Conservation (phyloP, 2,113 vertebrate species). For the Rafetus swinhoei region DNA sequence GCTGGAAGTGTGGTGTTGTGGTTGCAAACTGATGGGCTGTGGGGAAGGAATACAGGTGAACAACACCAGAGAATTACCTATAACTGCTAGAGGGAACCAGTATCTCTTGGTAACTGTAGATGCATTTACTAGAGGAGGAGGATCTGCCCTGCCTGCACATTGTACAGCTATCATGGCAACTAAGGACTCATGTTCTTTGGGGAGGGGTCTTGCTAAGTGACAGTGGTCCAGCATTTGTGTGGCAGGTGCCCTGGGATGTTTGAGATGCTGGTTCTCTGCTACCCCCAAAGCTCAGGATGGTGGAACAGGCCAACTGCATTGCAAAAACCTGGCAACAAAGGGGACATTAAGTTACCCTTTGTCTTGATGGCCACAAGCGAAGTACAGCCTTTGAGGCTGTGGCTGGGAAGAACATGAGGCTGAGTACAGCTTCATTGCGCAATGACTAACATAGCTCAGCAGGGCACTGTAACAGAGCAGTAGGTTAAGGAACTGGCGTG, state of each 20-base stretch:
- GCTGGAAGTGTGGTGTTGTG: not conserved
- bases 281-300: no score
- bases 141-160: not conserved
- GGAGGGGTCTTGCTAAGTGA: not conserved
- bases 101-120: not conserved
- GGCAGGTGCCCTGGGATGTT: not conserved
- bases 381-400: no score
- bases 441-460: no score
- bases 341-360: no score
- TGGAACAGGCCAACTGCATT: no score
- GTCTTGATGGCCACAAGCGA: no score
- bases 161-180: not conserved
- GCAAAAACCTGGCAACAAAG: no score
- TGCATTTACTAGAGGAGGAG: not conserved
- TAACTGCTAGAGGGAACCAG: no score
- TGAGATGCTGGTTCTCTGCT: not conserved
- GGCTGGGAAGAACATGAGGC: no score
- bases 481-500: not conserved
- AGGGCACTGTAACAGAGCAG: not conserved
- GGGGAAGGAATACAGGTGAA: not conserved
- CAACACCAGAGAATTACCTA: not conserved
- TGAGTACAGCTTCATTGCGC: no score
- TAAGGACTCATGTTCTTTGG: not conserved
- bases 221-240: no score
- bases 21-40: not conserved